Base-by-base conservation (phyloP, 2,797 vertebrate species). In the Enoplosus armatus region DNA sequence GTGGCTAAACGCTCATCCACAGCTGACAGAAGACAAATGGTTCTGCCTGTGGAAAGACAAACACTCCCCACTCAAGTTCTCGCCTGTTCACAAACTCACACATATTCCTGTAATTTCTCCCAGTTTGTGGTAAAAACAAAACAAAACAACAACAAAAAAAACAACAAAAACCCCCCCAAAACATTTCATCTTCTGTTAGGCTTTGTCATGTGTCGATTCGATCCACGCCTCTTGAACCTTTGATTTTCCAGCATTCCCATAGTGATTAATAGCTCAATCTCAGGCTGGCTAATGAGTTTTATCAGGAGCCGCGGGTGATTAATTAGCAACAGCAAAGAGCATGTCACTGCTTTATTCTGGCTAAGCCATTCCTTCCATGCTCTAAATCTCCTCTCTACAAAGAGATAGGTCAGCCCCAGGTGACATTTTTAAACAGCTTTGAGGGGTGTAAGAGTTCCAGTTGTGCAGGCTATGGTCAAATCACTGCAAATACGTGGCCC, bases 251-350 rank as follows among this genome's bases (percentile, higher is more conserved):
- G 77, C 77, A 65, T 72, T 79, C 78, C 80, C 72, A 39, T 63
- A 72, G 76, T 92, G 93, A 94, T 94, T 92, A 92, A 94, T 94
- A 88, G 92, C 89, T 92, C 89, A 86, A 89, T 92, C 86, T 88
- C 85, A 81, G 77, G 39, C 59, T 82, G 82, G 75, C 89, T 94
- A 94, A 94, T 93, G 90, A 93, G 84, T 93, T 91, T 92, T 90
- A 94, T 94, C 93, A 92, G 90, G 70, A 87, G 85, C 90, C 76
- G 74, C 92, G 91, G 88, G 90, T 93, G 90, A 94, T 94, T 93
- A 92, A 95, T 94, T 94, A 94, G 87, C 79, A 15, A 90, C 92
- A 91, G 90, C 87, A 79, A 82, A 78, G 86, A 87, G 84, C 82
- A 79, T 93, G 90, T 90, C 89, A 89, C 85, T 73, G 85, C 87